phyloP scores from a whole-genome alignment of 2,797 vertebrate species.

The Aselliscus stoliczkanus region DNA sequence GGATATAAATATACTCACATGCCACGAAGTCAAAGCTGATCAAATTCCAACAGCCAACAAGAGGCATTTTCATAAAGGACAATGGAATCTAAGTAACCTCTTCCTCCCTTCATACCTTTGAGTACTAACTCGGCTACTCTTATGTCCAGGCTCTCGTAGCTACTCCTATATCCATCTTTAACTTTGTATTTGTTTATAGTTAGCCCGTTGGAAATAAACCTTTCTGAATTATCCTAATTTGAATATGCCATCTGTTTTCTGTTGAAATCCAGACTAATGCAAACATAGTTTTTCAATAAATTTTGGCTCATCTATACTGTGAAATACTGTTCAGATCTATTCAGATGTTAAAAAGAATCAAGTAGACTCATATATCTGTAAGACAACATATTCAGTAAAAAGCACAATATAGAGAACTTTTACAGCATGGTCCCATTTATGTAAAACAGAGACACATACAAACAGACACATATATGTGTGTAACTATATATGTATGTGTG shows the following conservation, averaged over 20 bases:
- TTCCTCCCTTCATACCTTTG: background rate
- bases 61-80: background rate
- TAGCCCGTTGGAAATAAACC: background rate
- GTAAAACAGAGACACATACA: background rate
- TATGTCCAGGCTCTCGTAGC: background rate
- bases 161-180: background rate
- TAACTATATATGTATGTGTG: background rate
- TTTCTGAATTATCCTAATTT: background rate
- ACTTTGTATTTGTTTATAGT: background rate
- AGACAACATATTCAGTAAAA: background rate
- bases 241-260: background rate
- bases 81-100: background rate
- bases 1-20: background rate
- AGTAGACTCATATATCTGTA: background rate
- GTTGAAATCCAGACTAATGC: background rate
- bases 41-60: background rate
- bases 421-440: background rate
- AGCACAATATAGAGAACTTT: background rate
- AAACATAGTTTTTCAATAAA: constrained; percentile 5
- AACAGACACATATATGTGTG: background rate
- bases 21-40: background rate
- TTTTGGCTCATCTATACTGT: background rate
- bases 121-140: too few species aligned
- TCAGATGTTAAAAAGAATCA: background rate
- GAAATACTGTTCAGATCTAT: constrained; percentile 1